Conservation (phyloP, 35 echinoderm and acorn worm species). For the Hemicentrotus pulcherrimus region DNA sequence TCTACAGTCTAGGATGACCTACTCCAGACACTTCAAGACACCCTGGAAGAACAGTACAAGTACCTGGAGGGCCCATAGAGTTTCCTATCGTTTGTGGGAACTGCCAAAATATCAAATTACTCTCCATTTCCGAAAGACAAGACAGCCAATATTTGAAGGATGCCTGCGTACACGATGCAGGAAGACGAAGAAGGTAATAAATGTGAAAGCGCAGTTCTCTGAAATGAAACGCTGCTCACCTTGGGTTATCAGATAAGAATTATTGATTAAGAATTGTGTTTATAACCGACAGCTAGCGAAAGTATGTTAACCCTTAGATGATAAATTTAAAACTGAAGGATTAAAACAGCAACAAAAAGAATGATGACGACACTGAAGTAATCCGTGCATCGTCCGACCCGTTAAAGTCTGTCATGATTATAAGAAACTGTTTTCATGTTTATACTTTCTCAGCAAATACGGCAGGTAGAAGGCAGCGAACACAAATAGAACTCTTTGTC, state of each 20-base stretch:
- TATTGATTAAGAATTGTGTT: neutral
- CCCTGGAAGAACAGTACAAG: neutral
- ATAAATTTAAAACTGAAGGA: neutral
- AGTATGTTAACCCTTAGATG: neutral
- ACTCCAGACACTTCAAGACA: neutral
- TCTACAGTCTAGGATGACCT: neutral
- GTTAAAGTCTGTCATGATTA: neutral
- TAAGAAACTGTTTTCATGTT: neutral
- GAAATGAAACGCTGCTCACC: neutral
- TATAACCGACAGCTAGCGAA: neutral
- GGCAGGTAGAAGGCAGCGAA: neutral
- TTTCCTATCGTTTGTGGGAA: neutral
- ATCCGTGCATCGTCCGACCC: neutral
- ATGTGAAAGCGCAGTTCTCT: neutral
- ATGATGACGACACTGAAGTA: neutral
- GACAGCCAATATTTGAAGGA: neutral
- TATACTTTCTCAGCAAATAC: neutral
- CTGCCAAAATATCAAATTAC: neutral
- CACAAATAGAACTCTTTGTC: neutral
- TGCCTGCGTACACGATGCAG: conserved; percentile 6
- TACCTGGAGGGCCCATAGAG: neutral
- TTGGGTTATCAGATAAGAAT: neutral
- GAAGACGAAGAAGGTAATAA: neutral
- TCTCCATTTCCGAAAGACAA: neutral
- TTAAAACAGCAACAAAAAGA: neutral